Base-by-base conservation (phyloP, 2,888 invertebrate species). In the Melanchra persicariae region DNA sequence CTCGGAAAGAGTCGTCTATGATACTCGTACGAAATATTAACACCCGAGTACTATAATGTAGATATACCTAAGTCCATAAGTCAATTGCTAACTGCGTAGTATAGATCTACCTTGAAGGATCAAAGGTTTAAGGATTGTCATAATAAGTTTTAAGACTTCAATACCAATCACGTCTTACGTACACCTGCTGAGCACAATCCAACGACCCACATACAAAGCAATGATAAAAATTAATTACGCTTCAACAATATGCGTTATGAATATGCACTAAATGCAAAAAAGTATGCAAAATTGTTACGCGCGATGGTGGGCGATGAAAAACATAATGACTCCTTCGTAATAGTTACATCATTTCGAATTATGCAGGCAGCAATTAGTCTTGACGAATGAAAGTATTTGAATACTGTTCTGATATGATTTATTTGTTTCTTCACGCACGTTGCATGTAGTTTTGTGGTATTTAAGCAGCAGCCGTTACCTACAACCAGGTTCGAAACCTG, bases 361-460 rank as follows among this genome's bases (percentile, higher is more conserved):
- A 84, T 84, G 85, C 67, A 70, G 67, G 24, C 45, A 9, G 66
- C 49, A 72, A 82, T 82, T 78, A 74, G 51, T 73, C 51, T 79
- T 82, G 79, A 79, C 82, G 79, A 84, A 74, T 67, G 82, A 84
- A 82, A 82, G 85, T 74, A 81, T 81, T 72, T 66, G 10, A 83
- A 69, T 71, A 68, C 15, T 49, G 15, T 43, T 52, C 17, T 24
- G 10, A 22, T 40, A 40, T 65, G 24, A 63, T 63, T 69, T 67
- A 66, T 78, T 72, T 57, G 40, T 63, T 57, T 60, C 26, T 59
- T 68, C 34, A 51, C 15, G 47, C 64, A 24, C 1, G 2, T 1
- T 59, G n/a, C 19, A 30, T 54, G 45, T n/a, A 3, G 26, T 26
- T 69, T 34, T 30, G 6, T 47, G 15, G 24, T 52, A 7, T 54